Conservation (phyloP, 1,140 invertebrate species). For the Polyergus mexicanus region DNA sequence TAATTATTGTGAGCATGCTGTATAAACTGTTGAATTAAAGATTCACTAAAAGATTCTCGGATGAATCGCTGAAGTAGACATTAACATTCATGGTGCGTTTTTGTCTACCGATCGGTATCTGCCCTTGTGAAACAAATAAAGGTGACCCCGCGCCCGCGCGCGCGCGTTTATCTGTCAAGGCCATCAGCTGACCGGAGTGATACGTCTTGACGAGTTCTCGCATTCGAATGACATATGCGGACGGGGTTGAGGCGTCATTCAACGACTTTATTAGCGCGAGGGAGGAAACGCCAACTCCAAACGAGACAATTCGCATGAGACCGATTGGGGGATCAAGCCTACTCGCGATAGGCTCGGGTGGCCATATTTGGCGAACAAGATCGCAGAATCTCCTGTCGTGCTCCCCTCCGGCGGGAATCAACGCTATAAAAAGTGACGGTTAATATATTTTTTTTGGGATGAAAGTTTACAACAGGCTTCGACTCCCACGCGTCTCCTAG, state of each 20-base stretch:
- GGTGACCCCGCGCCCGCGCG: slow-evolving; percentile 71
- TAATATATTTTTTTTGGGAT: slow-evolving; percentile 47
- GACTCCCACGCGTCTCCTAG: slow-evolving; percentile 31
- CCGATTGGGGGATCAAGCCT: slow-evolving; percentile 74
- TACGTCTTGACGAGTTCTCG: slow-evolving; percentile 56
- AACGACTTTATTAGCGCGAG: slow-evolving; percentile 79
- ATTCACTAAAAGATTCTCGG: not conserved
- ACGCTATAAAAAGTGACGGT: slow-evolving; percentile 63
- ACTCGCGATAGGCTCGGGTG: slow-evolving; percentile 27
- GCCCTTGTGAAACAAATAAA: slow-evolving; percentile 83
- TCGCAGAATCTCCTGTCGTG: slow-evolving; percentile 8
- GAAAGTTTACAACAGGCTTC: slow-evolving; percentile 27
- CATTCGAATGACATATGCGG: slow-evolving; percentile 31
- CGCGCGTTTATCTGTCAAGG: slow-evolving; percentile 81
- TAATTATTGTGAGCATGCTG: not conserved
- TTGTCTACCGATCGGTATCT: slow-evolving; percentile 63
- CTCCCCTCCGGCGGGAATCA: slow-evolving; percentile 10
- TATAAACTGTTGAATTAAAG: not conserved
- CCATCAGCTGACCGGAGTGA: slow-evolving; percentile 77
- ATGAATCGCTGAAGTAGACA: slow-evolving; percentile 54
- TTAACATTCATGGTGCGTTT: slow-evolving; percentile 81
- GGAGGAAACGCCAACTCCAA: slow-evolving; percentile 63
- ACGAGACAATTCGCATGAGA: slow-evolving; percentile 80
- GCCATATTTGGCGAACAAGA: slow-evolving; percentile 75
- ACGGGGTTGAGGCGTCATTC: slow-evolving; percentile 57